Evolutionary conservation across 1,140 invertebrate genomes (phyloP).

Genomic region (Macrotrachela quadricornifera): DNA sequence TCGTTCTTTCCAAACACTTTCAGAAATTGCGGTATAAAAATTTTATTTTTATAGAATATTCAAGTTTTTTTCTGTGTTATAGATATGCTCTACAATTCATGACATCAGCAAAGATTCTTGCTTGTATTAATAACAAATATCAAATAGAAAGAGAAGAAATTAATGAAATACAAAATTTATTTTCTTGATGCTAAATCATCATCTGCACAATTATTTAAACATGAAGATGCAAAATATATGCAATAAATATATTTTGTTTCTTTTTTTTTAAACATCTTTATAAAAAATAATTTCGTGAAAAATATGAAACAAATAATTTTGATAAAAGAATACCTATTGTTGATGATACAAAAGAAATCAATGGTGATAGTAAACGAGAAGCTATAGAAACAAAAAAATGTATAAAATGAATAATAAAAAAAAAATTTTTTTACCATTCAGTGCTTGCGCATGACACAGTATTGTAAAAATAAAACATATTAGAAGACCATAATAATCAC

Average conservation of each 20-base stretch:
- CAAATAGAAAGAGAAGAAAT: slow-evolving; percentile 46
- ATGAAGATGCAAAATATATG: slow-evolving; percentile 71
- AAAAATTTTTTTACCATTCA: no score
- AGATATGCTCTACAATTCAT: slow-evolving; percentile 79
- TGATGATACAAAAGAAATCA: no score
- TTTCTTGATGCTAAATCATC: slow-evolving; percentile 84
- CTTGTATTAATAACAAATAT: slow-evolving; percentile 67
- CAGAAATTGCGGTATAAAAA: slow-evolving; percentile 52
- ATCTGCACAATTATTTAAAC: slow-evolving; percentile 70
- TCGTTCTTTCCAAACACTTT: slow-evolving; percentile 51
- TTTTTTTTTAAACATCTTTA: no score
- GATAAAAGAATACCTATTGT: no score
- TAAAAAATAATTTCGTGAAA: no score
- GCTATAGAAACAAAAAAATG: no score
- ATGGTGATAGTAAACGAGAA: no score
- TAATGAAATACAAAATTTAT: slow-evolving; percentile 56
- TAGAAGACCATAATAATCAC: no score
- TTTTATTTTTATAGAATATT: not conserved
- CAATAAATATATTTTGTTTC: slow-evolving; percentile 30
- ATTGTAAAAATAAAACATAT: no score
- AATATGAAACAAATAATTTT: no score
- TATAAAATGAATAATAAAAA: no score
- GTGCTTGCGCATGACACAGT: no score
- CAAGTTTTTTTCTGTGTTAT: slow-evolving; percentile 7
- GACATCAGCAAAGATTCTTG: slow-evolving; percentile 64